phyloP scores from a whole-genome alignment of 2,888 invertebrate species.

The Dolichomitus sp. region DNA sequence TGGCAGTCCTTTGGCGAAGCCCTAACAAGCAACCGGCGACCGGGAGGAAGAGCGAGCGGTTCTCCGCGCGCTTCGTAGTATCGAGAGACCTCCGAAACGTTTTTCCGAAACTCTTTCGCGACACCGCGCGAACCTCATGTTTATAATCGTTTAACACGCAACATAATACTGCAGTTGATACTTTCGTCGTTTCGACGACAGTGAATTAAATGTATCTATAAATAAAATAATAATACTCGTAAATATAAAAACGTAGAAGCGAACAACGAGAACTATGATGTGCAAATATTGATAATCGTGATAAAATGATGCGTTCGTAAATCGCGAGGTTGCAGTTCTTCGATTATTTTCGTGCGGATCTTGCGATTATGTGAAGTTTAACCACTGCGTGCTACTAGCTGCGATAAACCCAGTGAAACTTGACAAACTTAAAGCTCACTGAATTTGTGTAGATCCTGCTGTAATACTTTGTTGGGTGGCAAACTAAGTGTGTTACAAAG shows the following conservation, averaged over 20 bases:
- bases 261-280: conserved; percentile 12
- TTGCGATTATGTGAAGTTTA: conserved; percentile 30
- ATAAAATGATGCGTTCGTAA: neutral
- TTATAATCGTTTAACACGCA: neutral
- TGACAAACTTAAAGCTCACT: neutral
- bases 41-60: conserved; percentile 55
- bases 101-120: neutral
- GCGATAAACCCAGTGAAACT: conserved; percentile 20
- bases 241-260: neutral
- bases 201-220: neutral
- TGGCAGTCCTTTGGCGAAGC: conserved; percentile 83
- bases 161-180: too few species aligned
- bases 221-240: neutral
- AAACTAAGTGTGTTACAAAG: conserved; percentile 13
- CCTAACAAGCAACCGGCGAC: conserved; percentile 80
- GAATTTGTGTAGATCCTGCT: conserved; percentile 2
- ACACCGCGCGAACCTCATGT: neutral
- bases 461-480: neutral
- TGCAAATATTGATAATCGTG: neutral
- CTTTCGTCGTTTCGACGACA: neutral
- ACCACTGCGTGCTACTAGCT: neutral
- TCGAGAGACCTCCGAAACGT: conserved; percentile 12
- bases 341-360: conserved; percentile 6
- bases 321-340: neutral
- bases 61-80: conserved; percentile 16